A percentile compares a stretch with the other conserved stretches of the same genome.
These are phyloP conservation scores for Psittacus erithacus DNA, from an alignment of 2,113 vertebrate genomes.

Conservation along the genomic window DNA sequence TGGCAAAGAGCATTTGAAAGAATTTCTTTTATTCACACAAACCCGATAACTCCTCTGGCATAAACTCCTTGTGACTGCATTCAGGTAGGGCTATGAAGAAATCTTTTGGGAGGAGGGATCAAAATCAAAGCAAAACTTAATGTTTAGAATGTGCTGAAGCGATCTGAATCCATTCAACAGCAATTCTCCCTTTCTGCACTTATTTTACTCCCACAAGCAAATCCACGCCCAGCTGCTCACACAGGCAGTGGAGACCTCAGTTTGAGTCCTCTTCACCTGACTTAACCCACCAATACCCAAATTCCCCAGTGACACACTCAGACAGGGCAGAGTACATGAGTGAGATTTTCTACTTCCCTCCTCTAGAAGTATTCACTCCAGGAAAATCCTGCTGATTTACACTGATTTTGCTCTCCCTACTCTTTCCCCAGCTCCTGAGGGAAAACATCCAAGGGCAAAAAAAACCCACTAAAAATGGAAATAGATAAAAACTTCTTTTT, in stretches of 20 bases:
- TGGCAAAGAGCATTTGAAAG: not conserved
- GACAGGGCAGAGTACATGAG: not conserved
- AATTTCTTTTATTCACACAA: not conserved
- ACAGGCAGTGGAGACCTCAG: not conserved
- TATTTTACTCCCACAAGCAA: not conserved
- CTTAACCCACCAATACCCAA: not conserved
- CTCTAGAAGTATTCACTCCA: not conserved
- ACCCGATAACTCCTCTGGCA: not conserved
- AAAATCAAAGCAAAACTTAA: not conserved
- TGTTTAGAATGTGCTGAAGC: not conserved
- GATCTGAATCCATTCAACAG: not conserved
- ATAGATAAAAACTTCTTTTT: not conserved
- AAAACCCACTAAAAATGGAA: not conserved
- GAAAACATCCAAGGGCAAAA: not conserved
- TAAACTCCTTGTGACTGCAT: not conserved
- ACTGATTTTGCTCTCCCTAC: not conserved
- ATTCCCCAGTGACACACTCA: not conserved
- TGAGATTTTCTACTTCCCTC: not conserved
- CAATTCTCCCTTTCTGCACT: not conserved
- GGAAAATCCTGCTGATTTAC: not conserved
- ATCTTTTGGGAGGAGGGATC: not conserved
- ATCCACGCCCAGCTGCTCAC: not conserved
- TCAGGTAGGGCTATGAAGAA: not conserved
- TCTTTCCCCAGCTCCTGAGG: not conserved
- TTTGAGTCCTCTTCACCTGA: not conserved